Evolutionary conservation across 2,797 vertebrate genomes (phyloP).

Genomic region (Phylloscopus collybita): DNA sequence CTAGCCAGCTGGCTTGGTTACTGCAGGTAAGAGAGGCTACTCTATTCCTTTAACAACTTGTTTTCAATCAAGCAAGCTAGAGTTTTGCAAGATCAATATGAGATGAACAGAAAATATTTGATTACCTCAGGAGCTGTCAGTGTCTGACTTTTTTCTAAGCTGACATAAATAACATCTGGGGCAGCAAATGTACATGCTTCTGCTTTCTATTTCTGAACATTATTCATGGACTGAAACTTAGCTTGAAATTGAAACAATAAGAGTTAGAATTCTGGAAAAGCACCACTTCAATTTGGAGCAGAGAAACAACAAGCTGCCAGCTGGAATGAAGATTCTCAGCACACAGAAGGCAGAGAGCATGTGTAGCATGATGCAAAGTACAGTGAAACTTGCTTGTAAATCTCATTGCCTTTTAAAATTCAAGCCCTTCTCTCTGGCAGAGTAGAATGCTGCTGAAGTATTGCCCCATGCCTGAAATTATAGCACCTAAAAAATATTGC

Average conservation of each 20-base stretch:
- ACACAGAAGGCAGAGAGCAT: neutral
- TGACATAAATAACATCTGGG: slow-evolving; percentile 6
- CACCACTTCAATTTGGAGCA: neutral
- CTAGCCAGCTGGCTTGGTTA: neutral
- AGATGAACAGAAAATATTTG: slow-evolving; percentile 37
- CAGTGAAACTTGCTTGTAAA: slow-evolving; percentile 24
- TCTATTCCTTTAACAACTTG: neutral
- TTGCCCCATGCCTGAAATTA: neutral
- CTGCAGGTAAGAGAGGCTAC: neutral
- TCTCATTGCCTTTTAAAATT: slow-evolving; percentile 15
- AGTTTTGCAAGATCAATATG: slow-evolving; percentile 1
- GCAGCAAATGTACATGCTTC: neutral
- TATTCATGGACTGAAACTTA: slow-evolving; percentile 20
- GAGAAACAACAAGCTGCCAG: slow-evolving; percentile 1
- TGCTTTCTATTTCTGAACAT: neutral
- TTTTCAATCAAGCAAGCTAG: neutral
- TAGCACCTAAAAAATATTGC: neutral
- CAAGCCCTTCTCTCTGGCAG: neutral
- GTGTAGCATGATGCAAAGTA: neutral
- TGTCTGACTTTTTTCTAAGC: neutral
- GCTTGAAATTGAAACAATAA: slow-evolving; percentile 31
- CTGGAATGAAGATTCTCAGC: slow-evolving; percentile 4
- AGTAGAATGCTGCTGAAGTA: neutral
- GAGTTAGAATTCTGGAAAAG: slow-evolving; percentile 28
- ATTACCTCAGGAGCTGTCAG: neutral